phyloP scores from a whole-genome alignment of 2,797 vertebrate genomes.

The Aeoliscus strigatus region DNA sequence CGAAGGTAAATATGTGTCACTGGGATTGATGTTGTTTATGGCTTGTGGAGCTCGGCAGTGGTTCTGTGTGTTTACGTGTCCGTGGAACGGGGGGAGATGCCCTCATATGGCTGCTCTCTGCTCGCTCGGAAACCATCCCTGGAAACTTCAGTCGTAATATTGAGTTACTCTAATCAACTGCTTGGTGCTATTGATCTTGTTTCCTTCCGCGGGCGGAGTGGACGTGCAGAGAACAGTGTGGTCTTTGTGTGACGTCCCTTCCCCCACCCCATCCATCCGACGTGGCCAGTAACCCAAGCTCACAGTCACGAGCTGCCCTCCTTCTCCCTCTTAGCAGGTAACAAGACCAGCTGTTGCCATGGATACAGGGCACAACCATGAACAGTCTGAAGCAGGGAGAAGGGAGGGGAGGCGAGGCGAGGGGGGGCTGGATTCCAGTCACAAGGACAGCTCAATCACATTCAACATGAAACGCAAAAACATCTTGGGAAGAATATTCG shows the following conservation, averaged over 20 bases:
- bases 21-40: slow-evolving; percentile 32
- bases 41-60: too few relatives aligned
- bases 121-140: slow-evolving; percentile 62
- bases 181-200: slow-evolving; percentile 66
- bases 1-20: slow-evolving; percentile 53
- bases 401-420: too few relatives aligned
- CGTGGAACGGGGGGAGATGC: too few relatives aligned
- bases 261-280: slow-evolving; percentile 21
- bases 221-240: slow-evolving; percentile 56
- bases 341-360: slow-evolving; percentile 62
- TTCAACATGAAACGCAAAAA: too few relatives aligned
- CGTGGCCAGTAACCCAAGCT: slow-evolving; percentile 58
- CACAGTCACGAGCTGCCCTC: slow-evolving; percentile 54
- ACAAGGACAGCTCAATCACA: slow-evolving; percentile 64
- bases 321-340: slow-evolving; percentile 54
- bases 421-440: too few relatives aligned
- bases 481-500: too few relatives aligned
- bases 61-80: too few relatives aligned
- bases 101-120: too few relatives aligned
- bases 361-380: slow-evolving; percentile 58
- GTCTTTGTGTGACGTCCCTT: slow-evolving; percentile 57
- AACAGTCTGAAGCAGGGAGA: slow-evolving; percentile 37
- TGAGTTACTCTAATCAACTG: slow-evolving; percentile 67
- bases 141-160: slow-evolving; percentile 63
- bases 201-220: slow-evolving; percentile 54